phyloP scores from a whole-genome alignment of 1,140 invertebrate species.

The Calephelis virginiensis region DNA sequence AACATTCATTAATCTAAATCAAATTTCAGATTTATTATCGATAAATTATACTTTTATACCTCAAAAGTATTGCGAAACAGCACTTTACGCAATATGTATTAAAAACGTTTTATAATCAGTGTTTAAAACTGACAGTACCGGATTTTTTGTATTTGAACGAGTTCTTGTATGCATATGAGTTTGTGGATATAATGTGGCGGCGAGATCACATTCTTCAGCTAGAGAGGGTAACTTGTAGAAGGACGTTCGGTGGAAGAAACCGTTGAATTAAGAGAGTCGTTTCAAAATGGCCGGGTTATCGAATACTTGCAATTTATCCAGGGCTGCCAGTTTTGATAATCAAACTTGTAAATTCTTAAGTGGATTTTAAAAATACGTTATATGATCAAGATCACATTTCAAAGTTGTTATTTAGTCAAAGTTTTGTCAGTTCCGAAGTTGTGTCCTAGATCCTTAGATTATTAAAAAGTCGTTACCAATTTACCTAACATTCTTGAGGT shows the following conservation, averaged over 20 bases:
- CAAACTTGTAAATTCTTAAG: not conserved
- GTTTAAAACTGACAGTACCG: conserved; percentile 5
- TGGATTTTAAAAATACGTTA: too few relatives aligned
- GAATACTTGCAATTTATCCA: conserved; percentile 38
- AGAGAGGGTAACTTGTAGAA: conserved; percentile 33
- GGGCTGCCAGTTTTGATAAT: conserved; percentile 2
- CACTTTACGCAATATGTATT: not conserved
- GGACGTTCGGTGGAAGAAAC: conserved; percentile 22
- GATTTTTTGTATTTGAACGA: conserved; percentile 9
- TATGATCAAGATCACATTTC: too few relatives aligned
- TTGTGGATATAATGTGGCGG: conserved; percentile 27
- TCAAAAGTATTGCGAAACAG: too few relatives aligned
- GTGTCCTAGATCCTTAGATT: too few relatives aligned
- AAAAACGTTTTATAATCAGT: not conserved
- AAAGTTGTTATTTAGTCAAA: too few relatives aligned
- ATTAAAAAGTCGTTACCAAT: too few relatives aligned
- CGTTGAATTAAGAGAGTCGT: conserved; percentile 28
- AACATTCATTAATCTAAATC: too few relatives aligned
- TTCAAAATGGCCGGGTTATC: conserved; percentile 43
- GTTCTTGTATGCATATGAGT: conserved; percentile 3
- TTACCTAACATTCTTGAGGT: too few relatives aligned
- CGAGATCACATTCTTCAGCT: conserved; percentile 41
- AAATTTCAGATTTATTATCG: too few relatives aligned
- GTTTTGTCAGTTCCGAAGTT: too few relatives aligned
- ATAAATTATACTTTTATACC: too few relatives aligned